These are phyloP conservation scores for Malacoraja senta DNA, from an alignment of 2,797 vertebrate species.

Conservation along the genomic window DNA sequence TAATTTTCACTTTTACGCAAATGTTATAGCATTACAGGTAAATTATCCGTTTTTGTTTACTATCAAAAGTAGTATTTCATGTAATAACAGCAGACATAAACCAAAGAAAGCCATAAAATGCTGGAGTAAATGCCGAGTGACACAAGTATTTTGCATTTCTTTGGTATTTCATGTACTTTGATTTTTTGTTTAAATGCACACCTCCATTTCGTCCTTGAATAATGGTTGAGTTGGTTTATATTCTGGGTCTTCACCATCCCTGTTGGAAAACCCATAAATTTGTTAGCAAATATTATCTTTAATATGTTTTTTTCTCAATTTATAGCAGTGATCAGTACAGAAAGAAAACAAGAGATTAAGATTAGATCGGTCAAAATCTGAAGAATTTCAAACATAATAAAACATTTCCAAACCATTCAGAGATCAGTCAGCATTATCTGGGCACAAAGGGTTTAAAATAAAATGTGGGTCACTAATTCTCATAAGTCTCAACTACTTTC, in stretches of 20 bases:
- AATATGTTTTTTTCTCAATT: neutral
- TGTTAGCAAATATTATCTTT: constrained; percentile 3
- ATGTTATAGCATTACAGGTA: neutral
- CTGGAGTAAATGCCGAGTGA: too few species aligned
- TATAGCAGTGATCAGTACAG: neutral
- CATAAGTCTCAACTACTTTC: neutral
- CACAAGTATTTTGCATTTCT: too few species aligned
- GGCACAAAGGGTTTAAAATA: neutral
- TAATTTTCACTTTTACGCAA: neutral
- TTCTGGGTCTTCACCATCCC: constrained; percentile 95
- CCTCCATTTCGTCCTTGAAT: constrained; percentile 95
- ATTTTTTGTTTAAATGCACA: constrained; percentile 44
- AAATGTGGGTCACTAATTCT: too few species aligned
- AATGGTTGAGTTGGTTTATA: constrained; percentile 94
- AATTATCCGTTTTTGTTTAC: neutral
- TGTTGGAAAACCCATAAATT: constrained; percentile 52
- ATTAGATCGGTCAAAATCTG: neutral
- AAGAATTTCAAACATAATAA: neutral
- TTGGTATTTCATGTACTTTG: neutral
- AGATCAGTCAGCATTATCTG: neutral
- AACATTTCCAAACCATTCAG: neutral
- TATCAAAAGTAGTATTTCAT: neutral
- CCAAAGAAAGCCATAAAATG: too few species aligned
- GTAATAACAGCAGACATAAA: too few species aligned
- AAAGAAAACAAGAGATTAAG: neutral